Base-by-base conservation (phyloP, 2,113 vertebrate species). In the Zosterops hypoxanthus region DNA sequence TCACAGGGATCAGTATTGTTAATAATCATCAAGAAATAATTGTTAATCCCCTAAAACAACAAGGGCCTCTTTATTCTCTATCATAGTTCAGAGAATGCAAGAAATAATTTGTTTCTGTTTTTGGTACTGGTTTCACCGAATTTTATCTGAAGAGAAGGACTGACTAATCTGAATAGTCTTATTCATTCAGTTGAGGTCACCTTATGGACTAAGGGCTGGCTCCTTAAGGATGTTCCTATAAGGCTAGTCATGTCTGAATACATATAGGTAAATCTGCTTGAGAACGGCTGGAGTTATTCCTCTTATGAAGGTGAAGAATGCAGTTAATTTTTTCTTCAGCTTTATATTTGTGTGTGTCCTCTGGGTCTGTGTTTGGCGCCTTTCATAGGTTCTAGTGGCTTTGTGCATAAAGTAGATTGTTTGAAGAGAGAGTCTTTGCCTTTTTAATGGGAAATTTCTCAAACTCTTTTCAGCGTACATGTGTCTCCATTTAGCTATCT, bases 151-250 rank as follows among this genome's bases (percentile, higher is more conserved):
- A 86, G 49, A 96, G 83, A 76, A 86, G 69, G 59, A 42, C 56
- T 90, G 86, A 70, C 56, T 92, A 64, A 55, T 91, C 46, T 85
- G 82, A 82, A 34, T 71, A 60, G 85, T 31, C 52, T 61, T 65
- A 46, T 91, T 93, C 77, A 65, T 82, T 95, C 80, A 91, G 60
- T 79, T 96, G 90, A 96, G 82, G 59, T 94, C 76, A 95, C 68
- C 79, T 93, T 96, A 66, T 90, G 72, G 92, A 94, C 60, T 83
- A 75, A 90, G 68, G 66, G 18, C 72, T 82, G 68, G 6, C 52
- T 95, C 64, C 55, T 90, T 93, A 61, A 88, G 66, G 24, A 3
- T 94, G 57, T 92, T 96, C 71, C 93, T 91, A 82, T 90, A 95
- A 92, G 79, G 71, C 85, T 44, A 56, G 49, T 55, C 50, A 14